phyloP scores from a whole-genome alignment of 2,888 invertebrate genomes.

The Trachelus stipa region DNA sequence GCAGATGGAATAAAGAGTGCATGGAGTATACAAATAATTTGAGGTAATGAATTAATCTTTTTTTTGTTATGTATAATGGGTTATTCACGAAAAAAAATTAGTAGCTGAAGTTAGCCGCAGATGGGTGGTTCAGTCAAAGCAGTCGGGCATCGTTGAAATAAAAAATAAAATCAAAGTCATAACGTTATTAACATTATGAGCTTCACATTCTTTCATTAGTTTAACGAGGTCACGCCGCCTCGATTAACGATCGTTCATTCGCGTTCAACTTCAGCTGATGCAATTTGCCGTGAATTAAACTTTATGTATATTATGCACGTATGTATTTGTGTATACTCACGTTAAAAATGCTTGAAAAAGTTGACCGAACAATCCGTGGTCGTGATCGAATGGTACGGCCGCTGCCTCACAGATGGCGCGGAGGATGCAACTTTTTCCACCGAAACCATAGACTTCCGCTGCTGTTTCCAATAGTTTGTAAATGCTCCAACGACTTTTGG shows the following conservation, averaged over 20 bases:
- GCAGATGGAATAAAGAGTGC: background rate
- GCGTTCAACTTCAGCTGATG: too few relatives aligned
- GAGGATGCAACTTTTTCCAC: conserved; percentile 75
- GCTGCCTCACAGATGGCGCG: conserved; percentile 84
- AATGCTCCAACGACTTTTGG: conserved; percentile 71
- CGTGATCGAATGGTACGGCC: conserved; percentile 75
- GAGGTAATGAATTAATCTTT: background rate
- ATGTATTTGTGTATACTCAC: conserved; percentile 36
- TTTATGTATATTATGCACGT: background rate
- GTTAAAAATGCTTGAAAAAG: conserved; percentile 80
- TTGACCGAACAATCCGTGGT: conserved; percentile 80
- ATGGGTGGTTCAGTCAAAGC: too few relatives aligned
- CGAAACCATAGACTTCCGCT: conserved; percentile 64
- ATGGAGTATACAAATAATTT: background rate
- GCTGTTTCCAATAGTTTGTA: conserved; percentile 75
- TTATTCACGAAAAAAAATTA: too few relatives aligned
- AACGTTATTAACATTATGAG: too few relatives aligned
- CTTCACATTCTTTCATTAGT: too few relatives aligned
- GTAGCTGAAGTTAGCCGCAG: too few relatives aligned
- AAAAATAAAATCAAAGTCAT: too few relatives aligned
- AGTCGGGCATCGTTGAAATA: too few relatives aligned
- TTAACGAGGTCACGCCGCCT: too few relatives aligned
- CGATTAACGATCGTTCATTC: too few relatives aligned
- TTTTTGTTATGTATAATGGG: background rate
- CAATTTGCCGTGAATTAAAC: too few relatives aligned